Percentiles rank a stretch among this genome's conserved stretches.
Conservation (phyloP, 2,888 invertebrate species). For the Tipula lateralis region DNA sequence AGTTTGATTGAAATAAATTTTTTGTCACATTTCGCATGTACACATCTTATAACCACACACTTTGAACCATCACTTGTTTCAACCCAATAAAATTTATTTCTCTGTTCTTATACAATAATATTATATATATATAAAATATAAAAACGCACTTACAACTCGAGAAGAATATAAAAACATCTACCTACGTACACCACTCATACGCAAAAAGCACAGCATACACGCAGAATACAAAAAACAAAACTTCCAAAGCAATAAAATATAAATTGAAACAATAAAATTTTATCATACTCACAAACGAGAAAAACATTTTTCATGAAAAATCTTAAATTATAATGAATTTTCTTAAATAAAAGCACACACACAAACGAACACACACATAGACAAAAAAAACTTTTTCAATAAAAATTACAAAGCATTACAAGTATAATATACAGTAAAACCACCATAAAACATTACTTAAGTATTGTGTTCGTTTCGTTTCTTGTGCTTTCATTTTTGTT, state of each 20-base stretch:
- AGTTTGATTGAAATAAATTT: background rate
- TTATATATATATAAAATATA: no score
- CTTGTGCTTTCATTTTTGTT: background rate
- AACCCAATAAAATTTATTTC: background rate
- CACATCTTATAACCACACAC: background rate
- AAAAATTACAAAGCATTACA: slow-evolving; percentile 1
- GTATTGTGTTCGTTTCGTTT: background rate
- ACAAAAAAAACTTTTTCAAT: background rate
- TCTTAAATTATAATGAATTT: background rate
- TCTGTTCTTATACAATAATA: background rate
- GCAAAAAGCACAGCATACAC: background rate
- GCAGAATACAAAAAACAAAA: background rate
- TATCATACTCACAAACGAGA: background rate
- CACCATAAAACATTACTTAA: background rate
- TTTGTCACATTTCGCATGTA: background rate
- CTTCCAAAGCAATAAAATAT: background rate
- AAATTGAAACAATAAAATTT: slow-evolving; percentile 4
- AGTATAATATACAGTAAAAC: background rate
- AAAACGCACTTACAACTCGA: background rate
- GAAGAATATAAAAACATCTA: background rate
- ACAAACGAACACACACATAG: background rate
- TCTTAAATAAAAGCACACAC: background rate
- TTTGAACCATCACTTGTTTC: background rate
- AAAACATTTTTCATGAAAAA: background rate
- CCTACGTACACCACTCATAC: no score